These are phyloP conservation scores for Azemiops feae DNA, from an alignment of 2,113 vertebrate genomes.

Conservation along the genomic window DNA sequence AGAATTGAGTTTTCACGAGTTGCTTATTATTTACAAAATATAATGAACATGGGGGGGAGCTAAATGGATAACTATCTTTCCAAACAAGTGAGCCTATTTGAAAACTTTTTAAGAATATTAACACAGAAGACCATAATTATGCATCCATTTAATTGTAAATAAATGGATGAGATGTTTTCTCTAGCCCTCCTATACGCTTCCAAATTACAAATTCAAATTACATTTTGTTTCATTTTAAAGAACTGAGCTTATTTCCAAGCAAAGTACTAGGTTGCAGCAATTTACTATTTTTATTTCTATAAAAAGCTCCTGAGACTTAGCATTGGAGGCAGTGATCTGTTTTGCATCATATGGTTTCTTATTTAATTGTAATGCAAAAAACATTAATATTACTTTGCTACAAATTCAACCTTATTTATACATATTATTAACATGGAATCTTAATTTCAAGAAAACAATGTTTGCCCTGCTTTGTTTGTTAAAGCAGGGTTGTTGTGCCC, in stretches of 20 bases:
- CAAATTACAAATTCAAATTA: neutral
- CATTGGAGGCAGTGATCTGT: neutral
- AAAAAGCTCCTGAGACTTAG: neutral
- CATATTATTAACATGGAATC: neutral
- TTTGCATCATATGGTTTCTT: neutral
- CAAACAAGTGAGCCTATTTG: neutral
- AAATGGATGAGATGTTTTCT: neutral
- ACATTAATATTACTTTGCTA: neutral
- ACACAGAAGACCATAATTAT: neutral
- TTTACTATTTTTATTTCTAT: neutral
- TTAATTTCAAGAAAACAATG: neutral
- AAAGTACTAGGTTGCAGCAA: neutral
- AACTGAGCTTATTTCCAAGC: neutral
- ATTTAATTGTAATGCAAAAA: neutral
- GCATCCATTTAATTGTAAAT: neutral
- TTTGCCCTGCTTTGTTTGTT: neutral
- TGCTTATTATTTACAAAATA: neutral
- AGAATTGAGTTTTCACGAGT: neutral
- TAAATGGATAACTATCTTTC: neutral
- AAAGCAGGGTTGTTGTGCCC: neutral
- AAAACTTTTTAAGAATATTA: neutral
- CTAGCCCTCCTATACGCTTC: neutral
- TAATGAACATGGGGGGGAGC: neutral
- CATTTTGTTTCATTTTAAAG: neutral
- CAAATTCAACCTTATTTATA: neutral